Base-by-base conservation (phyloP, 2,888 invertebrate genomes). In the Hartigia nigra region DNA sequence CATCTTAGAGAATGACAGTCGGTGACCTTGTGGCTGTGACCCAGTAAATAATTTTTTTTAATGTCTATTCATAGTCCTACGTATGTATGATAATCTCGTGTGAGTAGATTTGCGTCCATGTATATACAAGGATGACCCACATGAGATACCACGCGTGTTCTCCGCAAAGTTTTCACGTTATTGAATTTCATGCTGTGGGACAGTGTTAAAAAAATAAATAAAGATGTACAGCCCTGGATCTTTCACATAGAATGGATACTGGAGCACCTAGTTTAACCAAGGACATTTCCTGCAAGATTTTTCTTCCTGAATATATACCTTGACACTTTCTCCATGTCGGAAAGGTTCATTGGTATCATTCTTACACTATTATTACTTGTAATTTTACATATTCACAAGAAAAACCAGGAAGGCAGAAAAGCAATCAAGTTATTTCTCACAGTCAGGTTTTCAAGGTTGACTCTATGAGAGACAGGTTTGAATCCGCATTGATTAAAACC, bases 21-120 rank as follows among this genome's bases (percentile, higher is more conserved):
- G 31, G 76, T 76, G 78, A 78, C 78, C 78, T 76, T 76, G 78
- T 74, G 78, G 78, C 78, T 79, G 55, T 76, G 78, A 74, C 76
- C 78, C 74, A 79, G 76, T 79, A 79, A 78, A 76, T 76, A 74
- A 70, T 55, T 55, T 9, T 23, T 55, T 55, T 14, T 2, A 55
- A 23, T 23, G 9, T 23, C 55, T 55, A 55, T 14, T 2, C 55
- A 5, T 23, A 9, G 5, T 55, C 23, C 55, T 1, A 55, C 9
- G 55, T 2, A 9, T 23, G 23, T 9, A 55, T 1, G 55, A 23
- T 55, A 23, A 55, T 9, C 23, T 23, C 55, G 23, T 55, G 55
- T 0, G 23, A 55, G 55, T 23, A 55, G 9, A 23, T 23, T 2
- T 23, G 23, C 55, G 23, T 55, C 55, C 5, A 23, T 9, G 23